These are phyloP conservation scores for Saccostrea cuccullata DNA, from an alignment of 1,140 invertebrate species.

Conservation along the genomic window DNA sequence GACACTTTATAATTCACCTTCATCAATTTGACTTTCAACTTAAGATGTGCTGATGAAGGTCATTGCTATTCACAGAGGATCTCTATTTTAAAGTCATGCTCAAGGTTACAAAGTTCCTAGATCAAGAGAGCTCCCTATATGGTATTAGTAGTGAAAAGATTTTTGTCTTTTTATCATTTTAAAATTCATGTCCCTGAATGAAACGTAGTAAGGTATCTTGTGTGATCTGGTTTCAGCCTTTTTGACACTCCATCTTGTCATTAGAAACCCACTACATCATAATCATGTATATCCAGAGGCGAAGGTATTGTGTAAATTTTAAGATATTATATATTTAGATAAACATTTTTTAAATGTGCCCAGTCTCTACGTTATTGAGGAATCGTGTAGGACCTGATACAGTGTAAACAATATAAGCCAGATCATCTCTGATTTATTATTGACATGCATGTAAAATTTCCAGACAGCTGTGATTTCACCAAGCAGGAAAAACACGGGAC, in stretches of 20 bases:
- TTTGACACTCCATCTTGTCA: neutral
- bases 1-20: neutral
- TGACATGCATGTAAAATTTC: conserved; percentile 3
- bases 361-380: neutral
- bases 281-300: neutral
- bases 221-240: conserved; percentile 8
- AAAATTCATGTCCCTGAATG: neutral
- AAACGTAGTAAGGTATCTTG: neutral
- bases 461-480: neutral
- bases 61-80: neutral
- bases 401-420: conserved; percentile 4
- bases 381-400: conserved; percentile 20
- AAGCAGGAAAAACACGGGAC: neutral
- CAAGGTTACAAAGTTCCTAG: neutral
- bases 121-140: neutral
- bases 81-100: neutral
- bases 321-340: neutral
- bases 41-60: neutral
- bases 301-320: neutral
- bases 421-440: conserved; percentile 8
- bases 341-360: conserved; percentile 6
- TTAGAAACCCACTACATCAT: neutral
- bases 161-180: neutral
- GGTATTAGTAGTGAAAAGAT: neutral
- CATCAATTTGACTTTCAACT: neutral